Conservation (phyloP, 2,888 invertebrate species). For the Leptopterna dolabrata region DNA sequence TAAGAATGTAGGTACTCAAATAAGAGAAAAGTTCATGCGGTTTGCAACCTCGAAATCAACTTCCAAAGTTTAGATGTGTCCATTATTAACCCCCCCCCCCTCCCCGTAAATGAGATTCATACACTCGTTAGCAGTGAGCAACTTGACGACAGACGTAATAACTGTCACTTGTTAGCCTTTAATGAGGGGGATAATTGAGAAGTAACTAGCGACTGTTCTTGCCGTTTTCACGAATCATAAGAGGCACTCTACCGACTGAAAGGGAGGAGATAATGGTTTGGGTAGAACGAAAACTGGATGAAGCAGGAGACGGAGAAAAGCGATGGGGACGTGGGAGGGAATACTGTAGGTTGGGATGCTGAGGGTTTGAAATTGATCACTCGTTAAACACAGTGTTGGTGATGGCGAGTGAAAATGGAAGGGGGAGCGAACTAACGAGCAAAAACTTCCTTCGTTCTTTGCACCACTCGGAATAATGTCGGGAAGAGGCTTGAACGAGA, state of each 20-base stretch:
- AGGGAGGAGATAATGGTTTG: background rate
- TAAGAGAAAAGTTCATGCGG: too few species aligned
- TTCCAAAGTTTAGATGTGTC: too few species aligned
- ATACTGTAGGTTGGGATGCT: background rate
- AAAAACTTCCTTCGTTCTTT: constrained; percentile 53
- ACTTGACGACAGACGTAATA: background rate
- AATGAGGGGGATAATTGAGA: constrained; percentile 19
- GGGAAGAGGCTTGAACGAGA: background rate
- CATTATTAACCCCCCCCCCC: too few species aligned
- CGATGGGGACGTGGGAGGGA: background rate
- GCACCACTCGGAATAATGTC: constrained; percentile 50
- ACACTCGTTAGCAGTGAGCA: too few species aligned
- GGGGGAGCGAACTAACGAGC: constrained; percentile 48
- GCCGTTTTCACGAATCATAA: background rate
- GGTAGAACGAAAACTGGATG: background rate
- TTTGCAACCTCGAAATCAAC: too few species aligned
- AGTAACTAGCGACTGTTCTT: constrained; percentile 7
- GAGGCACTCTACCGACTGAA: background rate
- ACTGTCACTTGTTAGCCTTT: background rate
- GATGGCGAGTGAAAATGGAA: constrained; percentile 41
- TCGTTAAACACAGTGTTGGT: constrained; percentile 50
- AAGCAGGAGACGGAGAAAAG: background rate
- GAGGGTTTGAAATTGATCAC: constrained; percentile 52
- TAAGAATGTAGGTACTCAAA: too few species aligned
- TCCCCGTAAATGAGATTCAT: too few species aligned